Evolutionary conservation across 2,888 invertebrate genomes (phyloP).

Genomic region (Blera fallax): DNA sequence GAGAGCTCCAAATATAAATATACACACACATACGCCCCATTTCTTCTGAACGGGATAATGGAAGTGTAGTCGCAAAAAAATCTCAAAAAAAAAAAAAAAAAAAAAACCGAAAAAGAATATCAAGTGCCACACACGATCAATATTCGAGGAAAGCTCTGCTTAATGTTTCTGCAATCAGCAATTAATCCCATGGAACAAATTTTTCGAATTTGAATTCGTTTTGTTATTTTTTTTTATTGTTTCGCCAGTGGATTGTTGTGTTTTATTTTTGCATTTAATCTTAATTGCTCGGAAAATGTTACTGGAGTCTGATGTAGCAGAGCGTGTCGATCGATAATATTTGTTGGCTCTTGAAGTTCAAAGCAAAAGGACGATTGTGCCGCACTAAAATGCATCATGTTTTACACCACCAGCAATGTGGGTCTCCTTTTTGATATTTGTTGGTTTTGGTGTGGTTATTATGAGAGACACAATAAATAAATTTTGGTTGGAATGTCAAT

Average conservation of each 20-base stretch:
- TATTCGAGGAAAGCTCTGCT: conserved; percentile 59
- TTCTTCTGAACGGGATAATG: conserved; percentile 9
- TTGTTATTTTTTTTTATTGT: conserved; percentile 1
- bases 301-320: conserved; percentile 6
- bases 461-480: no score
- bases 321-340: conserved; percentile 1
- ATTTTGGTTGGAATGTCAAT: not conserved
- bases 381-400: not conserved
- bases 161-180: conserved; percentile 63
- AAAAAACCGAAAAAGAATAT: conserved; percentile 5
- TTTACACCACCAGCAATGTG: not conserved
- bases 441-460: no score
- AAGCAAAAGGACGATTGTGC: not conserved
- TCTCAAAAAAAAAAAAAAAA: not conserved
- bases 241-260: not conserved
- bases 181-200: conserved; percentile 68
- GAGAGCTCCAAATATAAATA: not conserved
- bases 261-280: conserved; percentile 37
- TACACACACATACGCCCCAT: conserved; percentile 55
- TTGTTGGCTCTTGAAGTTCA: not conserved
- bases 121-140: conserved; percentile 59
- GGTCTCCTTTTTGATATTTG: no score
- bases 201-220: conserved; percentile 40
- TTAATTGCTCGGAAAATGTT: conserved; percentile 50
- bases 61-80: not conserved